Percentiles rank a stretch among this genome's conserved stretches.
Evolutionary conservation across 2,888 invertebrate genomes (phyloP).

Genomic region (Plagodis pulveraria): DNA sequence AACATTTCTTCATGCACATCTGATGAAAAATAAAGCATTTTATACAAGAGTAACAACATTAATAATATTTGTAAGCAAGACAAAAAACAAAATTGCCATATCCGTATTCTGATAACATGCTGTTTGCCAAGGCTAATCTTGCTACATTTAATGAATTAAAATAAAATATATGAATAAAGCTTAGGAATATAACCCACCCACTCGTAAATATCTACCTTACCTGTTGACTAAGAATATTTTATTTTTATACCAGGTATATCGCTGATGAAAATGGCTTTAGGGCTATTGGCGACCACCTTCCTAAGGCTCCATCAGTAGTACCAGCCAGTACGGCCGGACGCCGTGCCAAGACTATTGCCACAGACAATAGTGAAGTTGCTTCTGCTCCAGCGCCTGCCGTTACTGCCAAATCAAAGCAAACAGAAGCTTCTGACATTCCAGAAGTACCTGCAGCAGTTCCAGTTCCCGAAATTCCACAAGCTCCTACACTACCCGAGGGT

Average conservation of each 20-base stretch:
- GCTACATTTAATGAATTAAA: too few species aligned
- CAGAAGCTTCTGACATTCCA: constrained; percentile 6
- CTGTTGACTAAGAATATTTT: too few species aligned
- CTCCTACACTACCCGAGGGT: constrained; percentile 33
- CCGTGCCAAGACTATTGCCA: constrained; percentile 43
- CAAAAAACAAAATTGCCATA: too few species aligned
- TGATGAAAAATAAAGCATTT: too few species aligned
- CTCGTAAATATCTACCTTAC: too few species aligned
- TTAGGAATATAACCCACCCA: too few species aligned
- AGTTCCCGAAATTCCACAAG: neutral
- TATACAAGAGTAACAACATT: too few species aligned
- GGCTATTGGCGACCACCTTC: constrained; percentile 84
- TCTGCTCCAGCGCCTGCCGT: constrained; percentile 41
- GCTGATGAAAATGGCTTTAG: constrained; percentile 91
- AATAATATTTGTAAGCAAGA: too few species aligned
- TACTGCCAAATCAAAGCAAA: constrained; percentile 1
- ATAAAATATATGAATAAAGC: neutral
- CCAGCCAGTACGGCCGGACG: constrained; percentile 12
- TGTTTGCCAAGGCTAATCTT: too few species aligned
- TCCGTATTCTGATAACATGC: too few species aligned
- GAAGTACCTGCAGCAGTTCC: neutral
- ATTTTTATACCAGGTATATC: constrained; percentile 77
- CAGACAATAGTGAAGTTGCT: constrained; percentile 43
- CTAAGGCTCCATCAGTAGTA: constrained; percentile 36
- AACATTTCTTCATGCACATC: too few species aligned